Evolutionary conservation across 2,888 invertebrate genomes (phyloP), one percentile per base, ranked within the genome.

Genomic region (Drosophila atroscutellata): DNA sequence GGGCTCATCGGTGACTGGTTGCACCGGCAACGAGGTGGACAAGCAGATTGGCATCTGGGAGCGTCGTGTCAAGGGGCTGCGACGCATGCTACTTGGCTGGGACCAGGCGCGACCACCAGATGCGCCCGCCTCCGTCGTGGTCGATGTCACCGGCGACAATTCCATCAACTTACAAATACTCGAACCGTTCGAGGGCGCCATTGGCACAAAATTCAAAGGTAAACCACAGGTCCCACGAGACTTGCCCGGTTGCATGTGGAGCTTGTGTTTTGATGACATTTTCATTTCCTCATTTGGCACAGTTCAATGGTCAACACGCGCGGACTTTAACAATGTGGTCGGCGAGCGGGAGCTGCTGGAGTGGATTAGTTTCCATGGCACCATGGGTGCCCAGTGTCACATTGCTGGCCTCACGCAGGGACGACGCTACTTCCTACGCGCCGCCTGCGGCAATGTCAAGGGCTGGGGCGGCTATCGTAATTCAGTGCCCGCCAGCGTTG

Each of bases 281-380:
- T 34, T 42, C 60, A 34, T 62, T 70, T 59, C 30, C 39, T 61
- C 18, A 15, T 42, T 13, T 55, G 54, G 39, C 92, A 15, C 93
- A 98, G 98, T 99, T 92, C 98, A 99, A 94, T 99, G 99, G 99
- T 98, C 98, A 77, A 95, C 96, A 11, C 95, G 96, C 57, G 96
- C 97, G 7, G 97, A 97, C 91, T 99, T 99, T 93, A 95, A 95
- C 26, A 95, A 95, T 75, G 94, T 98, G 61, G 96, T 96, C 66
- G 98, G 98, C 0, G 96, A 96, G 85, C 95, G 95, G 28, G 97
- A 97, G 88, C 95, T 98, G 50, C 93, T 94, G 61, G 96, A 97
- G 61, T 93, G 93, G 93, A 91, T 90, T 30, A 93, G 92, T 69
- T 93, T 91, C 80, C 93, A 93, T 64, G 93, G 93, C 69, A 91